Evolutionary conservation across 2,113 vertebrate species (phyloP), one percentile per base, ranked within the genome.

Genomic region (Anser cygnoides): DNA sequence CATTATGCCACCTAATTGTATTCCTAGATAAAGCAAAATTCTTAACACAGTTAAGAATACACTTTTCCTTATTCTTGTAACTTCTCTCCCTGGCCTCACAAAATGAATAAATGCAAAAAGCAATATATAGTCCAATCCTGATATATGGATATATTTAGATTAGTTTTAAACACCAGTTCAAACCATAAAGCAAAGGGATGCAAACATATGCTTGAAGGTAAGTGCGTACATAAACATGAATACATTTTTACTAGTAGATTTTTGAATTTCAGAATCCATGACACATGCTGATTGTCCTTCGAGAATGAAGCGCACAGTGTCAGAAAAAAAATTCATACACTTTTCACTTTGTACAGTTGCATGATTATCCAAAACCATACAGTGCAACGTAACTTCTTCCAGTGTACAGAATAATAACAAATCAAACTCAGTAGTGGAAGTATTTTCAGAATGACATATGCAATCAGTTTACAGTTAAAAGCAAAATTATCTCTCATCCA

Each of bases 101-200:
- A 35, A 4, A 33, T 52, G 25, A 19, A n/a, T 13, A 52, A 0
- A 26, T 3, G 22, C 1, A 5, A 25, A 82, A 26, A 13, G 2
- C 49, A 76, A 58, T 12, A 65, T 18, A 29, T 1, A 74, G 21
- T 23, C 8, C 19, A 33, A 14, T 43, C 31, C 67, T 31, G 55
- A 3, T 13, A 2, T 23, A 59, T 22, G 28, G 43, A 75, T 52
- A 9, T 11, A 84, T 39, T 46, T 31, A 72, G 16, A 22, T 29
- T 7, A 8, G 41, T 61, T 83, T 87, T 46, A n/a, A 78, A 61
- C 12, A 49, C 0, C 9, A 13, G 0, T 29, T 15, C 13, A 77
- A 78, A 63, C 20, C 1, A 4, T 41, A 85, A 44, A 21, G 61
- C 62, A 68, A 44, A 89, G 8, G 26, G 22, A 77, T 26, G 57